A percentile compares a stretch with the other conserved stretches of the same genome.
Conservation (phyloP, 37 sponge, comb jelly and placozoan genomes). For the Bolinopsis microptera region DNA sequence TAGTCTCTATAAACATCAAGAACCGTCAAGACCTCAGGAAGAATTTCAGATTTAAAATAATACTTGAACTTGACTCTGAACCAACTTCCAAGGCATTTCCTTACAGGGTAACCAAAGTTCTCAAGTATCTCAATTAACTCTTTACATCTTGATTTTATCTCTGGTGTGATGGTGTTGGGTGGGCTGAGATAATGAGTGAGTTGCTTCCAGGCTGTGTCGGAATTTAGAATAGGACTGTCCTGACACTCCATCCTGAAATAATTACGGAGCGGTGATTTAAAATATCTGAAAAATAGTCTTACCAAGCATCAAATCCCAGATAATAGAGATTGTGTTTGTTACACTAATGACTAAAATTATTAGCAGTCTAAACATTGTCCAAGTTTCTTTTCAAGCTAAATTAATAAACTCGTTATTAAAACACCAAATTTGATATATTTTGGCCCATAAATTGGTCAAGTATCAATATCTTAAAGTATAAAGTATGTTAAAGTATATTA, state of each 20-base stretch:
- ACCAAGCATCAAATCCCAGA: no score
- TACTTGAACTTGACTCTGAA: constrained; percentile 29
- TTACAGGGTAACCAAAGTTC: constrained; percentile 16
- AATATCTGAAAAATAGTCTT: no score
- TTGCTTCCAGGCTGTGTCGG: constrained; percentile 15
- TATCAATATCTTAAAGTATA: no score
- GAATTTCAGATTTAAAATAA: neutral
- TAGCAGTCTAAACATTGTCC: no score
- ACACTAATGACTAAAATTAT: no score
- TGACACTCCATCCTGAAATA: neutral
- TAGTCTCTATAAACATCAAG: neutral
- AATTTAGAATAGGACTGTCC: neutral
- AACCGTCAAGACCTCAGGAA: neutral
- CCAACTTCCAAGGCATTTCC: constrained; percentile 10
- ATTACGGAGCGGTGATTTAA: no score
- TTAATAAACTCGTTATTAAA: no score
- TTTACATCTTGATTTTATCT: neutral
- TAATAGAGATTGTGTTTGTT: no score
- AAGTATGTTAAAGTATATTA: no score
- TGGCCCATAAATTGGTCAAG: no score
- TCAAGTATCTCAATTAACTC: constrained; percentile 10
- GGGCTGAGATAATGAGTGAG: neutral
- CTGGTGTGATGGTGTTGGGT: neutral
- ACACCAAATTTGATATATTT: no score
- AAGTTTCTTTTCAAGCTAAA: no score